Conservation (phyloP, 1,140 invertebrate genomes). For the Kradibia gibbosae region DNA sequence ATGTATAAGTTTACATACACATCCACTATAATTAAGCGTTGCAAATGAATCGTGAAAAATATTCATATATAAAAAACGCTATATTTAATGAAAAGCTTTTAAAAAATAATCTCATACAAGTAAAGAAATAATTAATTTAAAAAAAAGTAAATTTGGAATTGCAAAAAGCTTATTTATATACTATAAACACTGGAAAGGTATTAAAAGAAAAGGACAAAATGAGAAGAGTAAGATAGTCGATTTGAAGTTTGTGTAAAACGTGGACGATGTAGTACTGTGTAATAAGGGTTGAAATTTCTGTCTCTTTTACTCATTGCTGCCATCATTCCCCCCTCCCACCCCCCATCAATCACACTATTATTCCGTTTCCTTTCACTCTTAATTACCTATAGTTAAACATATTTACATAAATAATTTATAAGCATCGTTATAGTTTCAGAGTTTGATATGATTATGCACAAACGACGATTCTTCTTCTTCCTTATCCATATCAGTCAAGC, state of each 20-base stretch:
- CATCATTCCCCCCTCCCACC: neutral
- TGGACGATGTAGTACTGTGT: neutral
- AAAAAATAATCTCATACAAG: neutral
- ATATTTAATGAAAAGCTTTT: too few relatives aligned
- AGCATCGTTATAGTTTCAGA: constrained; percentile 27
- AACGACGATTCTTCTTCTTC: neutral
- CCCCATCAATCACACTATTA: neutral
- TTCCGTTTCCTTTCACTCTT: too few relatives aligned
- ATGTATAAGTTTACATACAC: neutral
- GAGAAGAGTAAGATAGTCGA: constrained; percentile 5
- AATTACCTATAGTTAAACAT: constrained; percentile 15
- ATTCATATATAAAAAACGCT: neutral
- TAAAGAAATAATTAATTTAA: constrained; percentile 4
- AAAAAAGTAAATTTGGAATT: neutral
- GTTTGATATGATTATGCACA: constrained; percentile 30
- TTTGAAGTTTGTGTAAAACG: neutral
- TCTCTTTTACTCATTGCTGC: too few relatives aligned
- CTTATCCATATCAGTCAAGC: neutral
- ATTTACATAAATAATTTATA: constrained; percentile 44
- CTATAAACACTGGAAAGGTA: neutral
- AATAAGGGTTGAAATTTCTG: neutral
- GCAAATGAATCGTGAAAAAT: neutral
- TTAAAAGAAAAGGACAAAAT: constrained; percentile 1
- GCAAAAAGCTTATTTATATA: constrained; percentile 8
- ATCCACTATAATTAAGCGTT: neutral